Base-by-base conservation (phyloP, 2,113 vertebrate genomes). In the Ariopsis seemanni region DNA sequence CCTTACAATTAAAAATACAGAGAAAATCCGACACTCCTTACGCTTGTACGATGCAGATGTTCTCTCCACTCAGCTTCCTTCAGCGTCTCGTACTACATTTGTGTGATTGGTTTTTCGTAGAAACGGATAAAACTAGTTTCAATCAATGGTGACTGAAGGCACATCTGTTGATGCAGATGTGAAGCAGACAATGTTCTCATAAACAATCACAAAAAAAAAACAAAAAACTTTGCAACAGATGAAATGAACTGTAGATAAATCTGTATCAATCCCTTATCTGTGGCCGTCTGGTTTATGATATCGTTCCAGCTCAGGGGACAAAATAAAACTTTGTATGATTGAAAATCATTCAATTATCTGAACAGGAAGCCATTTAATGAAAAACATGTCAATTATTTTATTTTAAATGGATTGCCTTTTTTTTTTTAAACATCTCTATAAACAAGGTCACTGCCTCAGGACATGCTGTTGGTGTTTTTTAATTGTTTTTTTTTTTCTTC, bases 281-380 rank as follows among this genome's bases (percentile, higher is more conserved):
- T 57, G 20, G 30, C 27, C 27, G 22, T 53, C 85, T 81, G 52
- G 50, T 80, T 86, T 65, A 78, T 10, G n/a, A 58, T 52, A 42
- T 5, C 34, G 48, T 20, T 53, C 2, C n/a, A 30, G 84, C 53
- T 85, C 53, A 7, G n/a, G 22, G 50, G 4, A 6, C 30, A 14
- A 48, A 63, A 82, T 48, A 62, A 34, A 42, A 6, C 27, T 42
- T 78, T 63, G 42, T n/a, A 34, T 15, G 20, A 53, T 25, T 72
- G 53, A 74, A 84, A 86, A 86, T 67, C 85, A 63, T 86, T 86
- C 25, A 78, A 30, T 79, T 86, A 79, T 79, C 60, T 67, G 60
- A 20, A 67, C 48, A 18, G 17, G 57, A 53, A 86, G 75, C n/a
- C 74, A 55, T 50, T 9, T 80, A 86, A 86, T 86, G 48, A 80